A percentile compares a stretch with the other conserved stretches of the same genome.
These are phyloP conservation scores for Phyllotreta cruciferae DNA, from an alignment of 2,888 invertebrate species.

Conservation along the genomic window DNA sequence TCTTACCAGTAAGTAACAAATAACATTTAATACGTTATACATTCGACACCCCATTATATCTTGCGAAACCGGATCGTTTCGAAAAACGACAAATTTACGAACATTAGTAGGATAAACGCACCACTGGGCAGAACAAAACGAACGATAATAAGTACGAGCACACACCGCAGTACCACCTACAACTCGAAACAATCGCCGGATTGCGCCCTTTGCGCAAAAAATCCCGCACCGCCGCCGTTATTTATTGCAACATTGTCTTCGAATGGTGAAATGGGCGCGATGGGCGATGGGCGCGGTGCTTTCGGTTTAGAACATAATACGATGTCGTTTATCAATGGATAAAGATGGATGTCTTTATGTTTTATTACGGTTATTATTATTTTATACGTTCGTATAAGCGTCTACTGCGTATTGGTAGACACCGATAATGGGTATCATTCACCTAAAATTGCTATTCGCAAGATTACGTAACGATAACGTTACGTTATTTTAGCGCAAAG, in stretches of 20 bases:
- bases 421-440: not conserved
- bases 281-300: conserved; percentile 16
- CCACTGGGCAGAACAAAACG: conserved; percentile 11
- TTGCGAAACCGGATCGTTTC: conserved; percentile 7
- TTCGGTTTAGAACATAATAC: conserved; percentile 8
- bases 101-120: conserved; percentile 12
- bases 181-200: conserved; percentile 30
- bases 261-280: conserved; percentile 19
- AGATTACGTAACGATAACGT: too few relatives aligned
- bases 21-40: not conserved
- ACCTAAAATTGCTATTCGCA: not conserved
- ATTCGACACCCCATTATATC: conserved; percentile 4
- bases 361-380: conserved; percentile 17
- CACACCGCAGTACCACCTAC: conserved; percentile 34
- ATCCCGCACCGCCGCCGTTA: conserved; percentile 25
- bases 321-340: conserved; percentile 16
- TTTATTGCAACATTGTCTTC: conserved; percentile 30
- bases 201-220: conserved; percentile 28
- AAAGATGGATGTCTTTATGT: conserved; percentile 19
- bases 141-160: conserved; percentile 10
- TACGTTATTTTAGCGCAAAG: too few relatives aligned
- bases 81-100: conserved; percentile 12
- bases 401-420: not conserved
- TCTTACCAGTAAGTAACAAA: not conserved
- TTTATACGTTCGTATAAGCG: conserved; percentile 1